These are phyloP conservation scores for Leptopilina syphax DNA, from an alignment of 2,888 invertebrate species.

Conservation along the genomic window DNA sequence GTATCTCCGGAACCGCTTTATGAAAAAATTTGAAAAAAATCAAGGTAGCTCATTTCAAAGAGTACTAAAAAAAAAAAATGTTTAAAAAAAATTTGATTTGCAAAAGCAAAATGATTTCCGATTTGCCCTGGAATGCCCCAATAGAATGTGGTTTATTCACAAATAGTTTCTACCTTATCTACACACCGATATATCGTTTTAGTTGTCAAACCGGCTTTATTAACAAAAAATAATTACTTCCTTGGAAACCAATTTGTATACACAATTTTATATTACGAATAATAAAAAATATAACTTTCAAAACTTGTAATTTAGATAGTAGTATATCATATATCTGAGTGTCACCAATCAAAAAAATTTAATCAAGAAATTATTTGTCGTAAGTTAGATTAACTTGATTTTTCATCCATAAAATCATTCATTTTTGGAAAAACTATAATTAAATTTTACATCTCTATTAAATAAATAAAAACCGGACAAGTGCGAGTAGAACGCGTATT, in stretches of 20 bases:
- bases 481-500: no score
- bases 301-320: slow-evolving; percentile 54
- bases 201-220: slow-evolving; percentile 54
- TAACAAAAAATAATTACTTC: slow-evolving; percentile 56
- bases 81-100: no score
- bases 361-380: no score
- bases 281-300: slow-evolving; percentile 56
- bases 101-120: no score
- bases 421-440: neutral
- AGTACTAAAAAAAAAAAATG: no score
- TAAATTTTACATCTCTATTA: neutral
- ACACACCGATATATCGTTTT: slow-evolving; percentile 49
- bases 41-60: no score
- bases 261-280: slow-evolving; percentile 49
- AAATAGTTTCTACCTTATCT: slow-evolving; percentile 53
- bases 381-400: neutral
- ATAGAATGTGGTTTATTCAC: no score
- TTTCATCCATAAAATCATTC: neutral
- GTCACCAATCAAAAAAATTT: neutral
- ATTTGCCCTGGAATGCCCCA: no score
- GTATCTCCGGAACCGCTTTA: no score
- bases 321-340: slow-evolving; percentile 41
- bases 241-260: slow-evolving; percentile 46
- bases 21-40: no score
- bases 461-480: no score